These are phyloP conservation scores for Clupea harengus DNA, from an alignment of 2,113 vertebrate genomes.

Conservation along the genomic window DNA sequence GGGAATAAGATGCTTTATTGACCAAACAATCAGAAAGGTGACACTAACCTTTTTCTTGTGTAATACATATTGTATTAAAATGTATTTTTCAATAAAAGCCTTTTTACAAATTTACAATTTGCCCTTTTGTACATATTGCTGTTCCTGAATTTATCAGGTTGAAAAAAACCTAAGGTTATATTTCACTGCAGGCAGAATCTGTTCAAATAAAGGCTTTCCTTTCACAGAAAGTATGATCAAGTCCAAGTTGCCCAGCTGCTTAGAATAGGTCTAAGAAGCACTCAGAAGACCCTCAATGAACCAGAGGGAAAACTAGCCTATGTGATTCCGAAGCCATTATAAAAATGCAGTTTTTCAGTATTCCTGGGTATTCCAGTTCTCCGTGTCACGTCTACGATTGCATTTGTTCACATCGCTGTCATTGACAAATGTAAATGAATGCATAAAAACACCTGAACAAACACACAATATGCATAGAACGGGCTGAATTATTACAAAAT, in stretches of 20 bases:
- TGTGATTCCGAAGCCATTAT: no score
- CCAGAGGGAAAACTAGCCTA: background rate
- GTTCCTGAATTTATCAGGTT: background rate
- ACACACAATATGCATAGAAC: no score
- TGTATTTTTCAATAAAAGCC: background rate
- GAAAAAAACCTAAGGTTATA: background rate
- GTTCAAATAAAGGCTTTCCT: background rate
- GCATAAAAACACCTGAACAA: no score
- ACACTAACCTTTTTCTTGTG: background rate
- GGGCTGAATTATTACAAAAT: no score
- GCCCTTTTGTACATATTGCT: background rate
- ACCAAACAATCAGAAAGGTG: background rate
- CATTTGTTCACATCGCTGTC: no score
- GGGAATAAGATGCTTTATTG: background rate
- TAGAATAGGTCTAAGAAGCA: background rate
- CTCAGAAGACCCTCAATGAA: background rate
- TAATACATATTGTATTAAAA: background rate
- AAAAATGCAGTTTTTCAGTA: no score
- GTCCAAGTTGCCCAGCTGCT: background rate
- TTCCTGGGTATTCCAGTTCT: no score
- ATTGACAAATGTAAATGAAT: no score
- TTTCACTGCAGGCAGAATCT: background rate
- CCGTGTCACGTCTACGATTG: no score
- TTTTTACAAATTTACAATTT: background rate
- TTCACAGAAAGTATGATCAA: background rate